Conservation (phyloP, 2,797 vertebrate genomes). For the Carduelis carduelis region DNA sequence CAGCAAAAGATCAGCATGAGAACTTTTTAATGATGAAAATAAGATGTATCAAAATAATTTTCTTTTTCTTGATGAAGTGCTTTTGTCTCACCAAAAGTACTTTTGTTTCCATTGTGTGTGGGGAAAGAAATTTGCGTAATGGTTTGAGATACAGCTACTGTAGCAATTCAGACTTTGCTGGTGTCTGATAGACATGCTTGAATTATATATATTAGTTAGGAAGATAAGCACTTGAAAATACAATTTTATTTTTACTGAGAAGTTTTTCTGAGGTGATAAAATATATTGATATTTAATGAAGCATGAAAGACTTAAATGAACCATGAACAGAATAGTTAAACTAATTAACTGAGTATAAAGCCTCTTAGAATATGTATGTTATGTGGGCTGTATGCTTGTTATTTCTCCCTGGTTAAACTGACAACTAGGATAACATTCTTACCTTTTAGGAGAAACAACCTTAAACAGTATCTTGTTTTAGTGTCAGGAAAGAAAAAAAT, state of each 20-base stretch:
- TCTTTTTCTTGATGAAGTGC: not conserved
- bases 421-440: constrained; percentile 38
- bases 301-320: constrained; percentile 80
- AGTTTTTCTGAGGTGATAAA: constrained; percentile 68
- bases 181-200: constrained; percentile 55
- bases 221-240: constrained; percentile 66
- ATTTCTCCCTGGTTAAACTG: constrained; percentile 67
- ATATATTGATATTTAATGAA: constrained; percentile 86
- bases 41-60: not conserved
- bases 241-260: constrained; percentile 64
- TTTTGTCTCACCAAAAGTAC: not conserved
- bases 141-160: constrained; percentile 20
- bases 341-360: constrained; percentile 86
- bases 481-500: constrained; percentile 16
- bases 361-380: constrained; percentile 68
- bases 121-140: constrained; percentile 42
- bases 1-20: not conserved
- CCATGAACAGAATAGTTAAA: constrained; percentile 77
- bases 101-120: not conserved
- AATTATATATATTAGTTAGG: constrained; percentile 71
- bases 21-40: not conserved
- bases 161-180: constrained; percentile 36
- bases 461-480: constrained; percentile 9
- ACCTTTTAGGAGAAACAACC: constrained; percentile 19
- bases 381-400: constrained; percentile 70